Evolutionary conservation across 2,113 vertebrate species (phyloP).

Genomic region (Oreochromis aureus): DNA sequence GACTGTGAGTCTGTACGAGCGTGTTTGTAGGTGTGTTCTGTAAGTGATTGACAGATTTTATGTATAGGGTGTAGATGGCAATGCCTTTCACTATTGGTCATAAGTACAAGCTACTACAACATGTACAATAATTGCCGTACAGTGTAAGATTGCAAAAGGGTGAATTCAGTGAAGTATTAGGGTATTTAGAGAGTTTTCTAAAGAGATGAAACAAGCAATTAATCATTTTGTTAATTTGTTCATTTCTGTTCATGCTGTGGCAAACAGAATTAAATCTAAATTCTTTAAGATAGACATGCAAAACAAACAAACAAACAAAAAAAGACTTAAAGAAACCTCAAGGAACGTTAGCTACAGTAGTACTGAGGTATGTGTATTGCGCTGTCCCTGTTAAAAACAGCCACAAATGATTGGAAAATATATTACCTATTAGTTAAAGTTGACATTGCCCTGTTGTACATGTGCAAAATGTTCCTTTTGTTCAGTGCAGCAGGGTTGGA

Average conservation of each 20-base stretch:
- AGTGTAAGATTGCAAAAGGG: background rate
- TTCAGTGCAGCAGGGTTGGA: background rate
- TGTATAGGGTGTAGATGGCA: background rate
- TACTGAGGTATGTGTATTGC: background rate
- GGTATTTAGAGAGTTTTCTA: background rate
- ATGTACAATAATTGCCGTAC: background rate
- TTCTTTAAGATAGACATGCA: background rate
- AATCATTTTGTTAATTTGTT: background rate
- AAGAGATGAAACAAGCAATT: background rate
- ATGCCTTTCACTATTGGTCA: background rate
- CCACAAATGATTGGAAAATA: background rate
- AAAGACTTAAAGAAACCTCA: background rate
- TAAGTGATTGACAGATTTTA: background rate
- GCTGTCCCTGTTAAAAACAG: background rate
- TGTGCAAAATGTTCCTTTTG: background rate
- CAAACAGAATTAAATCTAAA: background rate
- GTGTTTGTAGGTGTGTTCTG: constrained; percentile 16
- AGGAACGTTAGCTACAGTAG: background rate
- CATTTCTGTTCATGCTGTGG: background rate
- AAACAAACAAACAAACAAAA: background rate
- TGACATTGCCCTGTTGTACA: background rate
- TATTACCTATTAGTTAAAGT: background rate
- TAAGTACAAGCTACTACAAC: background rate
- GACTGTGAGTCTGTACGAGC: background rate
- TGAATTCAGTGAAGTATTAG: background rate